Percentiles rank a stretch among this genome's conserved stretches.
Evolutionary conservation across 2,888 invertebrate genomes (phyloP).

Genomic region (Agapostemon virescens): DNA sequence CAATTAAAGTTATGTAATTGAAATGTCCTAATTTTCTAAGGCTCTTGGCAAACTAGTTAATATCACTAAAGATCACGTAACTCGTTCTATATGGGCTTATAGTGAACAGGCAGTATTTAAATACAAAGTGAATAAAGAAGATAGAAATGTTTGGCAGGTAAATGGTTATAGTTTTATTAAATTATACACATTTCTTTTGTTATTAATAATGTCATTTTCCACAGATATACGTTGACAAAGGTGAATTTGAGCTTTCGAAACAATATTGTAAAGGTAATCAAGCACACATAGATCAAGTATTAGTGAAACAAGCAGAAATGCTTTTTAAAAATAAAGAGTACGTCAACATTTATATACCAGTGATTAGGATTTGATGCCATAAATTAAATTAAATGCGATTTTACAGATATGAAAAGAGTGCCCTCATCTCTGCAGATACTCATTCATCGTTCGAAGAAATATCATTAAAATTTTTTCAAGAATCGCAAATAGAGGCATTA

Average conservation of each 20-base stretch:
- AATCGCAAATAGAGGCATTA: conserved; percentile 90
- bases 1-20: conserved; percentile 11
- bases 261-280: conserved; percentile 91
- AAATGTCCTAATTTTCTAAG: conserved; percentile 68
- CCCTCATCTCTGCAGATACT: conserved; percentile 93
- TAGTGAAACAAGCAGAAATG: conserved; percentile 93
- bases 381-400: conserved; percentile 27
- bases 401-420: conserved; percentile 88
- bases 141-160: conserved; percentile 91
- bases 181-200: conserved; percentile 63
- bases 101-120: conserved; percentile 92
- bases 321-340: conserved; percentile 88
- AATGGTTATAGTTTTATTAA: conserved; percentile 62
- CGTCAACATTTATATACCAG: conserved; percentile 63
- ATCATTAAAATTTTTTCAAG: conserved; percentile 93
- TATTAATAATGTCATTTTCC: conserved; percentile 25
- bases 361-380: background rate
- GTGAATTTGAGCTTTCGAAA: conserved; percentile 93
- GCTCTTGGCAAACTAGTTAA: conserved; percentile 89
- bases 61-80: conserved; percentile 90
- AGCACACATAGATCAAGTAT: conserved; percentile 90
- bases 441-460: conserved; percentile 96
- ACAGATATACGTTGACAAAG: conserved; percentile 90
- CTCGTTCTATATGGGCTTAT: conserved; percentile 91
- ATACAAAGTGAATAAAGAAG: conserved; percentile 92